A percentile compares a stretch with the other conserved stretches of the same genome.
Conservation (phyloP, 37 sponge, comb jelly and placozoan genomes). For the Haliclona indistincta region DNA sequence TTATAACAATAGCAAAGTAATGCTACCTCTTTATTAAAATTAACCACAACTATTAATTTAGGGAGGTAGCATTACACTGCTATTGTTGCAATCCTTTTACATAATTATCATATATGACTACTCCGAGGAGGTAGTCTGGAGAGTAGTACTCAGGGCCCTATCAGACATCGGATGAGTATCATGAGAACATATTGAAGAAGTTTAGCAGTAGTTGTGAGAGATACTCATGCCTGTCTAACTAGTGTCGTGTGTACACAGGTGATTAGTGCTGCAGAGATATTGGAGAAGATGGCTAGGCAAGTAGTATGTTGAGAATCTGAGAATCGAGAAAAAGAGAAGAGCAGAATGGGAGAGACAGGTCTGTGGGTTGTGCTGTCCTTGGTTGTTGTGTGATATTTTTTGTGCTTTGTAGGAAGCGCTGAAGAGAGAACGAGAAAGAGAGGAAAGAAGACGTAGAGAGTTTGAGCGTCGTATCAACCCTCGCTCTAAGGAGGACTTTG, state of each 20-base stretch:
- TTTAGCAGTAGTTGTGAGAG: too few relatives aligned
- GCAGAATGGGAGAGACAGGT: slow-evolving; percentile 72
- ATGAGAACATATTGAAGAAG: slow-evolving; percentile 59
- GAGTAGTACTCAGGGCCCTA: slow-evolving; percentile 61
- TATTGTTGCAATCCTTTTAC: too few relatives aligned
- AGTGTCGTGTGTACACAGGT: too few relatives aligned
- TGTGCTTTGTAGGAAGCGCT: slow-evolving; percentile 15
- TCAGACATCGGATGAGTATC: slow-evolving; percentile 85
- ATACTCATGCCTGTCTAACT: too few relatives aligned
- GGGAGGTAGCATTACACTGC: too few relatives aligned
- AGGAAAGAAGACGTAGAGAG: slow-evolving; percentile 69
- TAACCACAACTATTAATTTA: too few relatives aligned
- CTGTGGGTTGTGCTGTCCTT: neutral
- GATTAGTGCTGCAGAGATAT: slow-evolving; percentile 79
- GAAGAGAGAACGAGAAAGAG: slow-evolving; percentile 66
- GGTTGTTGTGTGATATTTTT: neutral
- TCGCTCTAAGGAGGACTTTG: slow-evolving; percentile 89
- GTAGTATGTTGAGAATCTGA: slow-evolving; percentile 64
- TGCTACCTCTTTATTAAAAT: too few relatives aligned
- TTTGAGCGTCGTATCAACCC: slow-evolving; percentile 91
- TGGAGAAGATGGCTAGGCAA: slow-evolving; percentile 81
- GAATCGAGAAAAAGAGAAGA: slow-evolving; percentile 44
- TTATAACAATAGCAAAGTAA: too few relatives aligned
- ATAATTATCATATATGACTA: too few relatives aligned
- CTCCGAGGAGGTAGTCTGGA: too few relatives aligned